phyloP scores from a whole-genome alignment of 2,113 vertebrate species.

The Eonycteris spelaea region DNA sequence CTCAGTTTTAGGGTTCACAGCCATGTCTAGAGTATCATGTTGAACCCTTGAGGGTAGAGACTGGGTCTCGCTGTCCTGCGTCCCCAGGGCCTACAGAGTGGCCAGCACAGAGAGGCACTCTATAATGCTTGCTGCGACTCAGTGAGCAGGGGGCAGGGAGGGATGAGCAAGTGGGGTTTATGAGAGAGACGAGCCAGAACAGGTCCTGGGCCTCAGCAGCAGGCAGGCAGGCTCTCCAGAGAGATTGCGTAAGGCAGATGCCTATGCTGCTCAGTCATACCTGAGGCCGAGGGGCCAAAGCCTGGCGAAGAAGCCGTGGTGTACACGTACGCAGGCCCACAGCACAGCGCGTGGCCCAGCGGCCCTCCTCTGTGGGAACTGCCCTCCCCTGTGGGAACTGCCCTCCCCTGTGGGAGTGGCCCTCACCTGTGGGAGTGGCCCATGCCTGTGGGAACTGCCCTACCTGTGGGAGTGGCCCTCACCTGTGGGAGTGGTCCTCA shows the following conservation, averaged over 20 bases:
- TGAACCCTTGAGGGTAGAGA: not conserved
- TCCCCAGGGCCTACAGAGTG: not conserved
- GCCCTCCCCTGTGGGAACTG: too few species aligned
- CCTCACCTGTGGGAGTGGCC: not conserved
- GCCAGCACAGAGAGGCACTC: not conserved
- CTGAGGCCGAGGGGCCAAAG: accelerated
- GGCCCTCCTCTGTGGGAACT: not conserved
- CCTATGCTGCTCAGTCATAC: not conserved
- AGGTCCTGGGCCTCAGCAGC: too few species aligned
- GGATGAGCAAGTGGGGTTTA: not conserved
- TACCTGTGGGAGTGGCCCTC: not conserved
- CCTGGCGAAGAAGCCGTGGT: not conserved
- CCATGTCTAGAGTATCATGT: not conserved
- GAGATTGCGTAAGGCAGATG: not conserved
- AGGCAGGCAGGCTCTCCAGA: not conserved
- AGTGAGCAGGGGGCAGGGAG: not conserved
- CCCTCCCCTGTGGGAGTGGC: not conserved
- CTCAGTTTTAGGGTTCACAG: not conserved
- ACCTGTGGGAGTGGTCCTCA: not conserved
- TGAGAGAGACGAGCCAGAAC: not conserved
- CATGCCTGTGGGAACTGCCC: too few species aligned
- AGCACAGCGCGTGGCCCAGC: not conserved
- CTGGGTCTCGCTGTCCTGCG: not conserved
- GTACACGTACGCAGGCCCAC: not conserved
- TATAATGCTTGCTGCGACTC: not conserved